A percentile compares a stretch with the other conserved stretches of the same genome.
Evolutionary conservation across 35 echinoderm and acorn worm species (phyloP).

Genomic region (Ptychodera flava): DNA sequence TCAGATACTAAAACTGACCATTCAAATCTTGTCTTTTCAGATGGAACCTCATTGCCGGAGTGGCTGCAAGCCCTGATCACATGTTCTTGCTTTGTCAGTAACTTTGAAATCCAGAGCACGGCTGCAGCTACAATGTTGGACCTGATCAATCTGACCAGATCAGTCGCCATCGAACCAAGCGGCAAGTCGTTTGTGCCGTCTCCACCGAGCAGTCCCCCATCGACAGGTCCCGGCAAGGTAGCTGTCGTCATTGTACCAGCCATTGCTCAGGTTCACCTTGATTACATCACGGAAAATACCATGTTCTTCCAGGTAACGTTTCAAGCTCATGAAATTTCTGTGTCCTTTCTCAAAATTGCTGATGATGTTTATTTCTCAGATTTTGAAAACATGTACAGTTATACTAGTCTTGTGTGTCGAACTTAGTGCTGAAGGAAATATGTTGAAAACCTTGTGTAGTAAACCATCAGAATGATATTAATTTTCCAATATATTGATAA

Average conservation of each 20-base stretch:
- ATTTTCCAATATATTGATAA: too few species aligned
- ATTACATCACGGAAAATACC: constrained; percentile 66
- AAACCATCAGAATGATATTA: too few species aligned
- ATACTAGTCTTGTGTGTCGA: background rate
- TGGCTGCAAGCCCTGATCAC: constrained; percentile 86
- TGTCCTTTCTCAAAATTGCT: background rate
- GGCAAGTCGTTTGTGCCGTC: constrained; percentile 64
- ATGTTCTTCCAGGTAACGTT: constrained; percentile 79
- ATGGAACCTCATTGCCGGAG: constrained; percentile 39
- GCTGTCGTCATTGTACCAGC: constrained; percentile 93
- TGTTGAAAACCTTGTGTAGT: too few species aligned
- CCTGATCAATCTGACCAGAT: constrained; percentile 84
- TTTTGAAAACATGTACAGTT: background rate
- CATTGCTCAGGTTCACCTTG: constrained; percentile 75
- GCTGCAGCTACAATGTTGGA: constrained; percentile 79
- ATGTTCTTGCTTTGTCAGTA: constrained; percentile 74
- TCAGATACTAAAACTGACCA: too few species aligned
- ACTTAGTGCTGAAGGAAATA: too few species aligned
- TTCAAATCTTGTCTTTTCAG: background rate
- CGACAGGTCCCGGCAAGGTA: constrained; percentile 40
- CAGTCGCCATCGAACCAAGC: constrained; percentile 52
- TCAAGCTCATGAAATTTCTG: background rate
- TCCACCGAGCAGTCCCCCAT: constrained; percentile 71
- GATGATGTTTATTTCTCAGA: background rate
- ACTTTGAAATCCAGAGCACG: constrained; percentile 70